Percentiles rank a stretch among this genome's conserved stretches.
Evolutionary conservation across 2,113 vertebrate genomes (phyloP).

Genomic region (Oncorhynchus mykiss): DNA sequence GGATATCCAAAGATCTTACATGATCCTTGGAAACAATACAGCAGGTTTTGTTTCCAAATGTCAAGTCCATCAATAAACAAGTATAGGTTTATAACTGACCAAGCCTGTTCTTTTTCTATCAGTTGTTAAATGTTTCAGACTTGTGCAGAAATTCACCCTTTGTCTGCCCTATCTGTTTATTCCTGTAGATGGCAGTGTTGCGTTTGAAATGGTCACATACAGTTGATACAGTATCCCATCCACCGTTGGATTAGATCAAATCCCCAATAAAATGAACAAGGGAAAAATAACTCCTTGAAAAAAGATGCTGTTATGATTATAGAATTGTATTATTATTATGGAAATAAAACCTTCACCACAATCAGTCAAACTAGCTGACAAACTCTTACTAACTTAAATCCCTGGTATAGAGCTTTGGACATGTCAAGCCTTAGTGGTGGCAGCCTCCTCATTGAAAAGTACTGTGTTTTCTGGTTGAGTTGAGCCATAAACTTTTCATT

Average conservation of each 20-base stretch:
- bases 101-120: not conserved
- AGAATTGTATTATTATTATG: not conserved
- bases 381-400: not conserved
- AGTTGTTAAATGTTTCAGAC: not conserved
- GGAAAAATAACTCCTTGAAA: not conserved
- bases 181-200: conserved; percentile 11
- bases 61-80: not conserved
- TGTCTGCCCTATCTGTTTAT: not conserved
- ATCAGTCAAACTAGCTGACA: not conserved
- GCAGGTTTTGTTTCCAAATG: not conserved
- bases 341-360: not conserved
- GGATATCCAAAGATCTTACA: not conserved
- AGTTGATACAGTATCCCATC: not conserved
- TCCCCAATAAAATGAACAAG: not conserved
- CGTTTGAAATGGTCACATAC: no score
- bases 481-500: not conserved
- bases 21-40: not conserved
- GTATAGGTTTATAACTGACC: not conserved
- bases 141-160: not conserved
- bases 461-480: not conserved
- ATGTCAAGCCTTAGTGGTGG: not conserved
- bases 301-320: not conserved
- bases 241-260: not conserved
- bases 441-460: not conserved
- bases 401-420: not conserved